Conservation (phyloP, 2,888 invertebrate genomes). For the Drosophila fungiperda region DNA sequence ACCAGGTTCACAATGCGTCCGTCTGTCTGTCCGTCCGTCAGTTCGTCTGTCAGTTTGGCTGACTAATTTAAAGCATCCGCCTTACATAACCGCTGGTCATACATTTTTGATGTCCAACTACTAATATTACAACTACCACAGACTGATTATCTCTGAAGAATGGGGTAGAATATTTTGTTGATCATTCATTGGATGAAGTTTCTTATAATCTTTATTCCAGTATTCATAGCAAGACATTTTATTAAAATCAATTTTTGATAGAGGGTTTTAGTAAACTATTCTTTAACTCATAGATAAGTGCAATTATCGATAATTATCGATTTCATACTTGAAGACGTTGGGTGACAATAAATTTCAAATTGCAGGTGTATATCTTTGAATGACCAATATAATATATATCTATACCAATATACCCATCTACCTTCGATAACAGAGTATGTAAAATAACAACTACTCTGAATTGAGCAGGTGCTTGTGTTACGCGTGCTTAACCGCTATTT, state of each 20-base stretch:
- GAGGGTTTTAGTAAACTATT: too few relatives aligned
- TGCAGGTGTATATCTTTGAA: background rate
- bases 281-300: too few relatives aligned
- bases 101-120: constrained; percentile 68
- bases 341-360: background rate
- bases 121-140: constrained; percentile 1
- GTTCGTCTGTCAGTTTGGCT: background rate
- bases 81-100: constrained; percentile 42
- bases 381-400: background rate
- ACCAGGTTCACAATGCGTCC: constrained; percentile 34
- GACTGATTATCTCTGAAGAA: background rate
- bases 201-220: background rate
- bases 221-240: background rate
- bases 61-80: constrained; percentile 49
- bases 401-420: background rate
- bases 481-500: constrained; percentile 64
- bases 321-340: too few relatives aligned
- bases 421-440: background rate
- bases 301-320: too few relatives aligned
- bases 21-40: background rate
- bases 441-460: background rate
- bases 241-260: too few relatives aligned
- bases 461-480: constrained; percentile 43
- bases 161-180: background rate
- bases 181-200: too few relatives aligned